A percentile compares a stretch with the other conserved stretches of the same genome.
These are phyloP conservation scores for Chrysotoxum bicinctum DNA, from an alignment of 2,888 invertebrate genomes.

Conservation along the genomic window DNA sequence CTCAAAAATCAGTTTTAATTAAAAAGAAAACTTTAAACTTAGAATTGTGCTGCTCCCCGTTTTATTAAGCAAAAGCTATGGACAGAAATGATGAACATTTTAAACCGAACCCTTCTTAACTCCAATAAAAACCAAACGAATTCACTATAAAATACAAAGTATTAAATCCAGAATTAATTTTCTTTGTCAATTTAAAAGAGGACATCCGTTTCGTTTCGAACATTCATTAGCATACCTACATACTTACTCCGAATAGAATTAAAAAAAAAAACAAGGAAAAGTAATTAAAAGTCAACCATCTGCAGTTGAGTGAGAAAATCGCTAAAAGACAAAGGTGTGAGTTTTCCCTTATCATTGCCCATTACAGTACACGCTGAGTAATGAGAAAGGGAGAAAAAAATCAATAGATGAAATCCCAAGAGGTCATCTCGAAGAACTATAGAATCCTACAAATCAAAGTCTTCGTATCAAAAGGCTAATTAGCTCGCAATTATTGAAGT, in stretches of 20 bases:
- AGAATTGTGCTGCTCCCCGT: too few relatives aligned
- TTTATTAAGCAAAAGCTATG: too few relatives aligned
- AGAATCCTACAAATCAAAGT: constrained; percentile 32
- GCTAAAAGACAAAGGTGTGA: neutral
- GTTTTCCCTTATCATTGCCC: neutral
- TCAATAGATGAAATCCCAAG: constrained; percentile 32
- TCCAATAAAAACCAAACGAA: too few relatives aligned
- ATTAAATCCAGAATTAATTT: too few relatives aligned
- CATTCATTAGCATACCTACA: neutral
- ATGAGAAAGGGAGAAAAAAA: constrained; percentile 11
- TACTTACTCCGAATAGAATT: neutral
- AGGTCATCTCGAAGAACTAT: neutral
- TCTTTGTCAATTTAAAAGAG: neutral
- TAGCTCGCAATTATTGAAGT: constrained; percentile 56
- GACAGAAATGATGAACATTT: too few relatives aligned
- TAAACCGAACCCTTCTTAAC: too few relatives aligned
- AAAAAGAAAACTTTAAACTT: too few relatives aligned
- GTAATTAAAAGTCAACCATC: neutral
- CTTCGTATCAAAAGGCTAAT: constrained; percentile 55
- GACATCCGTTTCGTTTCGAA: neutral
- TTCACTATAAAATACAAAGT: too few relatives aligned
- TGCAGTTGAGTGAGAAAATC: neutral
- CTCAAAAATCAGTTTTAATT: too few relatives aligned
- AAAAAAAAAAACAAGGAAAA: neutral
- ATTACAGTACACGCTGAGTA: neutral